Evolutionary conservation across 2,113 vertebrate genomes (phyloP).

Genomic region (Synchiropus splendidus): DNA sequence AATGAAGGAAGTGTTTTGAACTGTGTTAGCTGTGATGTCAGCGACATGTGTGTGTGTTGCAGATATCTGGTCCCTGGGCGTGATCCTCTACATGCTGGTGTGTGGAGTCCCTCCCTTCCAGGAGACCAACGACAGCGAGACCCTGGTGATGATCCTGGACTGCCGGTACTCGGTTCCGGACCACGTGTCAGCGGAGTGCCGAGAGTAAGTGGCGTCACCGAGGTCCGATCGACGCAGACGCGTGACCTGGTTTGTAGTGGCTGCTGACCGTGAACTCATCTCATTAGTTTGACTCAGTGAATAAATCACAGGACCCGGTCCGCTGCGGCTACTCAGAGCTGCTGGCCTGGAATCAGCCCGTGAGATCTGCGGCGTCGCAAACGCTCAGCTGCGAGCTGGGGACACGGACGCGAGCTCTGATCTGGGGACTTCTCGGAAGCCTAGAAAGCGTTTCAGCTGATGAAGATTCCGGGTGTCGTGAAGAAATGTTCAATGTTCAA

Average conservation of each 20-base stretch:
- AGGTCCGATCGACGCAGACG: not conserved
- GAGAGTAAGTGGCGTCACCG: constrained; percentile 61
- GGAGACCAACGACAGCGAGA: constrained; percentile 87
- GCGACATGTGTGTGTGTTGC: constrained; percentile 35
- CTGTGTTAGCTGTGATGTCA: constrained; percentile 1
- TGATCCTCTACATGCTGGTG: constrained; percentile 86
- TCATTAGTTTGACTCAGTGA: constrained; percentile 29
- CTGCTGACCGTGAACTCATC: constrained; percentile 29
- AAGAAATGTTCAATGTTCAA: too few species aligned
- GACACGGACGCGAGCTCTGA: too few species aligned
- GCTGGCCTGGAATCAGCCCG: too few species aligned
- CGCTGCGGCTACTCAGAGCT: too few species aligned
- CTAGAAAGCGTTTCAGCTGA: too few species aligned
- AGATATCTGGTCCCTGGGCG: constrained; percentile 86
- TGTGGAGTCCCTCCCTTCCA: constrained; percentile 81
- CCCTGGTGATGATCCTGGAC: constrained; percentile 87
- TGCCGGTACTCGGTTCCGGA: constrained; percentile 74
- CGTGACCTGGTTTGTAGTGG: constrained; percentile 4
- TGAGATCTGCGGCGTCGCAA: too few species aligned
- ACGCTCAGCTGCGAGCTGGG: too few species aligned
- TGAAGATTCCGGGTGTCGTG: too few species aligned
- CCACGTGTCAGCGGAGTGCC: constrained; percentile 68
- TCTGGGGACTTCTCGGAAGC: too few species aligned
- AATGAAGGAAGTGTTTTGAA: not conserved
- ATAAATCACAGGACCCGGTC: constrained; percentile 7